Conservation (phyloP, 1,140 invertebrate genomes). For the Antheraea mylitta region DNA sequence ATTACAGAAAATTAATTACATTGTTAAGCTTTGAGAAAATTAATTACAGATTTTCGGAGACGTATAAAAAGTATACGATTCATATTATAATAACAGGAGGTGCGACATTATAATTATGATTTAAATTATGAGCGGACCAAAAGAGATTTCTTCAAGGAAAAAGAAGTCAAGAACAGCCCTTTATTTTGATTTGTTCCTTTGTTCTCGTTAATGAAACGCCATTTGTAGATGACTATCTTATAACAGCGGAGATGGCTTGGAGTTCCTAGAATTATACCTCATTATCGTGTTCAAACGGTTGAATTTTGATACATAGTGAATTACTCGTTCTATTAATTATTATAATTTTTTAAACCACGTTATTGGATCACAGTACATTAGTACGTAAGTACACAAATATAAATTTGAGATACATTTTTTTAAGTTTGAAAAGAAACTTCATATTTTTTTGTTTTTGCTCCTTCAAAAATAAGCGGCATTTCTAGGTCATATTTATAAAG, state of each 20-base stretch:
- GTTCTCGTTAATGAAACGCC: conserved; percentile 45
- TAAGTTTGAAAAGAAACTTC: no score
- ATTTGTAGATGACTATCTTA: conserved; percentile 49
- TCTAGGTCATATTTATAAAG: no score
- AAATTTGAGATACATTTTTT: no score
- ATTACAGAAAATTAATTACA: neutral
- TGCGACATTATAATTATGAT: conserved; percentile 30
- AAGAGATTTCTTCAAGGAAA: conserved; percentile 41
- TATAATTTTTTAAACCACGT: no score
- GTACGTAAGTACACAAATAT: no score
- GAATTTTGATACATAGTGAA: neutral
- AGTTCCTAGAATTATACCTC: conserved; percentile 25
- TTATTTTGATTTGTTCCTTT: conserved; percentile 52
- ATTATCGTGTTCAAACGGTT: conserved; percentile 34
- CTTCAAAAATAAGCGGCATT: no score
- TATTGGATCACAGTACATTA: no score
- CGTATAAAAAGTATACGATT: neutral
- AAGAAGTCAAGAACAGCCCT: conserved; percentile 42
- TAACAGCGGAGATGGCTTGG: conserved; percentile 29
- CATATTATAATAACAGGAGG: conserved; percentile 12
- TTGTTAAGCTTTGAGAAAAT: neutral
- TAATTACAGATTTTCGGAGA: neutral
- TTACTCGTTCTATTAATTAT: neutral
- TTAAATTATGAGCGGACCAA: conserved; percentile 32
- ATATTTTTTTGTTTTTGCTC: no score